These are phyloP conservation scores for Eurois occulta DNA, from an alignment of 2,888 invertebrate species.

Conservation along the genomic window DNA sequence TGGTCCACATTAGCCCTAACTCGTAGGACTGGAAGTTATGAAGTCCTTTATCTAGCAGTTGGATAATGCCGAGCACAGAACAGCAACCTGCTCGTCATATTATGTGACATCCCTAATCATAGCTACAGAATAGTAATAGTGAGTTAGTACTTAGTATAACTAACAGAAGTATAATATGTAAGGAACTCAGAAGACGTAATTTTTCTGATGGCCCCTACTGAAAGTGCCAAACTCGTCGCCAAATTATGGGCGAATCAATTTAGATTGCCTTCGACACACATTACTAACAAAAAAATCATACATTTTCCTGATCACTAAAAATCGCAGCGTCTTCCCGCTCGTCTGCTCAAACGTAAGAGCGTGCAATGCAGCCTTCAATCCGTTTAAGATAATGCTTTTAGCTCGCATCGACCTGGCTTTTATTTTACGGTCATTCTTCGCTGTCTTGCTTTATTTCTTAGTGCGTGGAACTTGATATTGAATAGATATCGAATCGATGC, in stretches of 20 bases:
- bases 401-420: slow-evolving; percentile 61
- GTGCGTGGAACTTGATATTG: slow-evolving; percentile 18
- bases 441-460: slow-evolving; percentile 1
- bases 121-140: neutral
- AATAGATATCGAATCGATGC: neutral
- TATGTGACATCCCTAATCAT: neutral
- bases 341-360: slow-evolving; percentile 46
- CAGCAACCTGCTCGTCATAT: neutral
- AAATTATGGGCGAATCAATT: neutral
- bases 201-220: neutral
- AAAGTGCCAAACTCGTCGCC: neutral
- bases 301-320: neutral
- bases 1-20: neutral
- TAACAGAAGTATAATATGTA: neutral
- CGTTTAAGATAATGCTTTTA: slow-evolving; percentile 74
- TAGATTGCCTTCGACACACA: neutral
- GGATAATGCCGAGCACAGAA: neutral
- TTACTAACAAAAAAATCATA: neutral
- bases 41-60: neutral
- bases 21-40: neutral
- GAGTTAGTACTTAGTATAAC: neutral
- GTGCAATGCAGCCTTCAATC: slow-evolving; percentile 67
- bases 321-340: slow-evolving; percentile 54
- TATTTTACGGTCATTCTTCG: slow-evolving; percentile 50
- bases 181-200: neutral